Conservation (phyloP, 2,797 vertebrate species). For the Tachyglossus aculeatus region DNA sequence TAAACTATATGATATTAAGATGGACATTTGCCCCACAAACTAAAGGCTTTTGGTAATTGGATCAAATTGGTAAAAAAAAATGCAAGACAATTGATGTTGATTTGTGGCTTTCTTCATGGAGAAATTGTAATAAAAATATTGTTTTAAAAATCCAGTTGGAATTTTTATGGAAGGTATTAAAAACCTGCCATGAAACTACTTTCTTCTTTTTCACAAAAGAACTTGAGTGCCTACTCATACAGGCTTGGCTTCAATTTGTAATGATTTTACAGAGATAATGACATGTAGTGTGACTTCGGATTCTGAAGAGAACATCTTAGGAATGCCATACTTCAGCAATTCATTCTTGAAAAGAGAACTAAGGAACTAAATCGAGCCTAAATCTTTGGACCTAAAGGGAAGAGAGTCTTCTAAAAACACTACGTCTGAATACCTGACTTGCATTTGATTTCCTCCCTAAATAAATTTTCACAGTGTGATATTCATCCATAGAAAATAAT, state of each 20-base stretch:
- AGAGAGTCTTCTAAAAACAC: not conserved
- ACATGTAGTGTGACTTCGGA: not conserved
- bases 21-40: too few species aligned
- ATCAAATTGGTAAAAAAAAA: too few species aligned
- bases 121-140: too few species aligned
- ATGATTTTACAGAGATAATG: slow-evolving; percentile 20
- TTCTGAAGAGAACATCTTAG: not conserved
- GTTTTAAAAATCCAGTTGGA: too few species aligned
- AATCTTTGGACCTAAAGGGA: not conserved
- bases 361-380: not conserved
- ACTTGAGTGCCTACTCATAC: not conserved
- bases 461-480: not conserved
- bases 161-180: too few species aligned
- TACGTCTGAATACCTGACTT: not conserved
- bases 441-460: slow-evolving; percentile 2
- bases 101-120: too few species aligned
- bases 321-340: not conserved
- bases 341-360: slow-evolving; percentile 5
- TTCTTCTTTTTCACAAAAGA: too few species aligned
- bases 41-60: too few species aligned
- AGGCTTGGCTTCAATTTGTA: not conserved
- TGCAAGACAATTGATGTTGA: too few species aligned
- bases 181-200: too few species aligned
- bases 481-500: not conserved
- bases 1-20: too few species aligned